Percentiles rank a stretch among this genome's conserved stretches.
Evolutionary conservation across 1,140 invertebrate species (phyloP).

Genomic region (Meteorus sp.): DNA sequence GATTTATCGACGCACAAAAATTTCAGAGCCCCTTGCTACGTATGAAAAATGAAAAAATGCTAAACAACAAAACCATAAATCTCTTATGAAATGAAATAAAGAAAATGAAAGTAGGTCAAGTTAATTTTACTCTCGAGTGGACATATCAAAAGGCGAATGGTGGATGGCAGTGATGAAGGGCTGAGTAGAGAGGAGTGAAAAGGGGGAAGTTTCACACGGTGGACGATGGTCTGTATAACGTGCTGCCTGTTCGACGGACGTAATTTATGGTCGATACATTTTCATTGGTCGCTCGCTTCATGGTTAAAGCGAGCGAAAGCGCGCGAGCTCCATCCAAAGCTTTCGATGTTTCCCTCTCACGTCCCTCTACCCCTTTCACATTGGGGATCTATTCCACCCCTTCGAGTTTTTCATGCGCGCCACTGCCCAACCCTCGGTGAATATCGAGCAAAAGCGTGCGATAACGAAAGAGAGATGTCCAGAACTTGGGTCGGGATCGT

Average conservation of each 20-base stretch:
- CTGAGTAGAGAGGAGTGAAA: too few species aligned
- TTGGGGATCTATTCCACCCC: too few species aligned
- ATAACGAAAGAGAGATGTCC: slow-evolving; percentile 22
- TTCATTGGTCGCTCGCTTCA: slow-evolving; percentile 19
- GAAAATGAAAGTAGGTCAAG: slow-evolving; percentile 44
- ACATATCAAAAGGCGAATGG: too few species aligned
- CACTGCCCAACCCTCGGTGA: slow-evolving; percentile 1
- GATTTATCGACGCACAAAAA: too few species aligned
- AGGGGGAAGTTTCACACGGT: too few species aligned
- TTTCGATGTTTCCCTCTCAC: slow-evolving; percentile 5
- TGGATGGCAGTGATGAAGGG: too few species aligned
- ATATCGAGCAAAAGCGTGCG: slow-evolving; percentile 25
- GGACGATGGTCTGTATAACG: slow-evolving; percentile 20
- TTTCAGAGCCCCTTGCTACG: too few species aligned
- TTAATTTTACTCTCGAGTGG: slow-evolving; percentile 43
- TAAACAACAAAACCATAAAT: too few species aligned
- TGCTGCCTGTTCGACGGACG: slow-evolving; percentile 32
- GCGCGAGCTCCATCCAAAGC: neutral
- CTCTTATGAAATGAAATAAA: too few species aligned
- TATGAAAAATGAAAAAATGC: too few species aligned
- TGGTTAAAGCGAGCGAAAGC: neutral
- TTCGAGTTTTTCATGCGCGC: too few species aligned
- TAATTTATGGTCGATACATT: slow-evolving; percentile 46
- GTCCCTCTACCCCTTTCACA: too few species aligned
- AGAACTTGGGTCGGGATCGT: slow-evolving; percentile 21